Conservation (phyloP, 2,797 vertebrate species). For the Mycteria americana region DNA sequence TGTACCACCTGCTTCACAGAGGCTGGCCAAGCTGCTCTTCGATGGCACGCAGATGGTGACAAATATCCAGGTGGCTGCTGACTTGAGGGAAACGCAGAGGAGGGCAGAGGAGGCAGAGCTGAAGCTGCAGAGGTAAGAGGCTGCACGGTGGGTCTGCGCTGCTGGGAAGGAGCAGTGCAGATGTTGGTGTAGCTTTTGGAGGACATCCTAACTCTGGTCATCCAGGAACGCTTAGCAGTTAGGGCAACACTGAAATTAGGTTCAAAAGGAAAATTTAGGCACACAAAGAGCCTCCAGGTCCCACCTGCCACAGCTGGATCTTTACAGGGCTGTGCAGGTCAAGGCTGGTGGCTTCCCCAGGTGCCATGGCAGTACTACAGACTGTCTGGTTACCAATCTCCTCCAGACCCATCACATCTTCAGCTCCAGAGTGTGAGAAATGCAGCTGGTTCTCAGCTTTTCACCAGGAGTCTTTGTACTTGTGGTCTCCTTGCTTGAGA, state of each 20-base stretch:
- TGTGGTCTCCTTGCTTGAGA: not conserved
- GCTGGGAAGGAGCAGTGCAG: not conserved
- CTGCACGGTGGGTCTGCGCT: accelerated
- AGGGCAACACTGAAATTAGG: not conserved
- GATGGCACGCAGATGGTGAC: constrained; percentile 78
- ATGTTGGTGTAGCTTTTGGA: not conserved
- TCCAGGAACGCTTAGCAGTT: not conserved
- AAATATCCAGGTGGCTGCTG: constrained; percentile 81
- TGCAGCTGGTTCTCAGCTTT: not conserved
- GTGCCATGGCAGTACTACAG: not conserved
- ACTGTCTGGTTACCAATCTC: not conserved
- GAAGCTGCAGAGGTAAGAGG: constrained; percentile 75
- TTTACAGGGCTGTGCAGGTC: not conserved
- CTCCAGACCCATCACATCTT: not conserved
- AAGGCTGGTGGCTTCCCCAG: not conserved
- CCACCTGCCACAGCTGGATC: not conserved
- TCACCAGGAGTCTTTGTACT: not conserved
- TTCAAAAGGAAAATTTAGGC: not conserved
- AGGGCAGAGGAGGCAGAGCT: constrained; percentile 75
- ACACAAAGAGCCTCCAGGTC: not conserved
- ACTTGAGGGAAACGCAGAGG: constrained; percentile 75
- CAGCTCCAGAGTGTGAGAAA: not conserved
- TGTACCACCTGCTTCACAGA: constrained; percentile 49
- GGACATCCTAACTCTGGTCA: not conserved
- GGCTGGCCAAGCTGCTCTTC: constrained; percentile 73